phyloP scores from a whole-genome alignment of 2,888 invertebrate genomes.

The Acheta domesticus region DNA sequence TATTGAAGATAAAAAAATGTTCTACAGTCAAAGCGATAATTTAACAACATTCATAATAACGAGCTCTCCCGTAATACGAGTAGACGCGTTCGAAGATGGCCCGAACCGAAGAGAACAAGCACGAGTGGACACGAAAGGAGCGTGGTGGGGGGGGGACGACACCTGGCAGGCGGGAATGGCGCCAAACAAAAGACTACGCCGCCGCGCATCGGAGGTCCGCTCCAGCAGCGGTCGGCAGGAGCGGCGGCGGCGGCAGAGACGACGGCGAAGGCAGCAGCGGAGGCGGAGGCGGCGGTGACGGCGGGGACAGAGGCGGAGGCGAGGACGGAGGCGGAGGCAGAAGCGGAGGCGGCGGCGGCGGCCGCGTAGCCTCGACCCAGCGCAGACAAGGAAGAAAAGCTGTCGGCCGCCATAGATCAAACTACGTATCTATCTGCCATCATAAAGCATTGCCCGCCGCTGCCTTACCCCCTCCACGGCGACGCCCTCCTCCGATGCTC shows the following conservation, averaged over 20 bases:
- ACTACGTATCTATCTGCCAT: slow-evolving; percentile 38
- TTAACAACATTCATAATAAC: no score
- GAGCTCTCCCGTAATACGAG: no score
- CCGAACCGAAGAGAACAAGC: no score
- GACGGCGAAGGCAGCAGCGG: not conserved
- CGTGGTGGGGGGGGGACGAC: not conserved
- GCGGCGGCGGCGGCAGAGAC: slow-evolving; percentile 36
- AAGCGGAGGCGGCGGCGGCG: slow-evolving; percentile 37
- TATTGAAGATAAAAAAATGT: no score
- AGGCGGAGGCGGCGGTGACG: no score
- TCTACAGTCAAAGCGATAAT: no score
- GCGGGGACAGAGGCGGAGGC: no score
- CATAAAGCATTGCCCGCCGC: slow-evolving; percentile 36
- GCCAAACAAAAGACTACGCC: slow-evolving; percentile 38
- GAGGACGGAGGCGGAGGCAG: not conserved
- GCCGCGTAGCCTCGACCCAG: not conserved
- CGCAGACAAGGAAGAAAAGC: slow-evolving; percentile 26
- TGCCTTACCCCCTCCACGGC: slow-evolving; percentile 21
- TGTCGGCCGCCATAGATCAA: slow-evolving; percentile 38
- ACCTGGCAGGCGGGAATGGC: not conserved
- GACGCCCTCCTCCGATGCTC: not conserved
- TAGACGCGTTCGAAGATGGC: no score
- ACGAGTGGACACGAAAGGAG: no score
- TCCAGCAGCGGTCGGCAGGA: slow-evolving; percentile 40
- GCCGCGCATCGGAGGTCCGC: slow-evolving; percentile 38